Conservation (phyloP, 2,797 vertebrate genomes). For the Macropus fuliginosus region DNA sequence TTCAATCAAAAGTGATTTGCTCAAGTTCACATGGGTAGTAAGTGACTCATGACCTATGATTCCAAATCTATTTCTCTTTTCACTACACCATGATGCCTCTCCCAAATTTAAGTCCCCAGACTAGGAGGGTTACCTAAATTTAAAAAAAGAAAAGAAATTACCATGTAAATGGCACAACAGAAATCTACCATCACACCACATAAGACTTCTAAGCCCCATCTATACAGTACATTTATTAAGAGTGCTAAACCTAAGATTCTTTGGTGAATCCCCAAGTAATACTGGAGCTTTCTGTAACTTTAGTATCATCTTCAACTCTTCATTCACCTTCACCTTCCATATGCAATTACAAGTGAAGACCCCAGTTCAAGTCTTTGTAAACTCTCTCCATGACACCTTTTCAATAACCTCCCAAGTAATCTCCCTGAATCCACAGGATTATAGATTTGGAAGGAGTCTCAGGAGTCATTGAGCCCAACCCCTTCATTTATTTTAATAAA, state of each 20-base stretch:
- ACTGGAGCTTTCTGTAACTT: not conserved
- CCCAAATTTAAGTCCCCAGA: not conserved
- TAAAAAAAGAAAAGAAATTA: conserved; percentile 45
- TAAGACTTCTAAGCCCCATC: conserved; percentile 7
- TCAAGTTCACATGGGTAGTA: not conserved
- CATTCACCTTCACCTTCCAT: not conserved
- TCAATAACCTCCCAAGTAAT: not conserved
- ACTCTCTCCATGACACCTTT: not conserved
- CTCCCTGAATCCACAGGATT: not conserved
- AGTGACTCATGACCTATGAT: not conserved
- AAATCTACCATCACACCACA: not conserved
- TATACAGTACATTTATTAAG: not conserved
- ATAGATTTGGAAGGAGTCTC: not conserved
- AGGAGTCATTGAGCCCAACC: not conserved
- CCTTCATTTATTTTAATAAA: not conserved
- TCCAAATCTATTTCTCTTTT: not conserved
- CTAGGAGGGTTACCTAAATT: not conserved
- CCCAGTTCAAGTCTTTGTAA: not conserved
- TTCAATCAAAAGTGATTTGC: not conserved
- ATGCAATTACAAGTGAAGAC: not conserved
- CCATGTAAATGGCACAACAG: conserved; percentile 32
- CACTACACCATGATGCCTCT: not conserved
- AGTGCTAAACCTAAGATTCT: not conserved
- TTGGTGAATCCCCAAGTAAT: not conserved
- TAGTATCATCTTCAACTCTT: not conserved